Evolutionary conservation across 2,888 invertebrate genomes (phyloP).

Genomic region (Thumatha senex): DNA sequence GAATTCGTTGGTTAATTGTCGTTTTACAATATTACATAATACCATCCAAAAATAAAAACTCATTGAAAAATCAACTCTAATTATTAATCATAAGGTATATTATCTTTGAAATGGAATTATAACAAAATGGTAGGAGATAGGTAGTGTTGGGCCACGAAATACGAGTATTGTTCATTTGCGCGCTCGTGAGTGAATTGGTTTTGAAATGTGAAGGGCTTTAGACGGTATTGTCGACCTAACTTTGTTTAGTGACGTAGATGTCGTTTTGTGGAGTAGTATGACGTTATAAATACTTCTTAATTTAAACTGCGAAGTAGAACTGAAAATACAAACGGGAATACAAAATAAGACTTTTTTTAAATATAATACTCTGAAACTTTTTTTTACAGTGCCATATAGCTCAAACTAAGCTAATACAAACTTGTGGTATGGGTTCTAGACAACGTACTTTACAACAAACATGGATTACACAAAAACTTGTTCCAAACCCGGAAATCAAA

Average conservation of each 20-base stretch:
- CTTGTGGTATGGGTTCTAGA: no score
- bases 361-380: no score
- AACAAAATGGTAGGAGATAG: constrained; percentile 30
- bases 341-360: no score
- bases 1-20: constrained; percentile 73
- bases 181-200: constrained; percentile 67
- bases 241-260: constrained; percentile 37
- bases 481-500: no score
- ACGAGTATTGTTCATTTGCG: constrained; percentile 69
- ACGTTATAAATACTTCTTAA: no score
- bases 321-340: no score
- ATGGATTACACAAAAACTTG: no score
- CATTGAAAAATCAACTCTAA: constrained; percentile 32
- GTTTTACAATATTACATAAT: constrained; percentile 36
- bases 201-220: constrained; percentile 58
- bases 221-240: constrained; percentile 43
- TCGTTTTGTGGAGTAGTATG: constrained; percentile 15
- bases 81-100: background rate
- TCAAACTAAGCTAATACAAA: no score
- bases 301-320: no score
- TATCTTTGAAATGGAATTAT: background rate
- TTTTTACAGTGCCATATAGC: no score
- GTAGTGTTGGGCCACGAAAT: constrained; percentile 61
- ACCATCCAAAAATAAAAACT: constrained; percentile 2
- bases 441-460: no score